Base-by-base conservation (phyloP, 2,888 invertebrate genomes). In the Pyrrhia umbra region DNA sequence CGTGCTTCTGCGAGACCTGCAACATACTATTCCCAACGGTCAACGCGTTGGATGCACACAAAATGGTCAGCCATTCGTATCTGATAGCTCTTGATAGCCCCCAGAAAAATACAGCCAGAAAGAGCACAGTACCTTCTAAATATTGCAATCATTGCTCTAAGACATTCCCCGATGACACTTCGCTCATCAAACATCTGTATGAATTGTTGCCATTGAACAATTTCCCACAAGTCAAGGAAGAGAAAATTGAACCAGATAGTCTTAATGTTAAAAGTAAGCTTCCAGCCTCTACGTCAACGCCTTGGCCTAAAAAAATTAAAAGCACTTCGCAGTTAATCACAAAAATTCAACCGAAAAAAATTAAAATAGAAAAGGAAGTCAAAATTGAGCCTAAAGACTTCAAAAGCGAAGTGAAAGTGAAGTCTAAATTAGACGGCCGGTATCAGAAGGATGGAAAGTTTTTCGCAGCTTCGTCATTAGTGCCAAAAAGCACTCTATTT, bases 31-130 rank as follows among this genome's bases (percentile, higher is more conserved):
- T 91, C 27, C 77, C 89, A 0, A 90, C 90, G 0, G 78, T 80
- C 0, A 91, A 90, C 15, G 84, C 84, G 0, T 67, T 89, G 4
- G 87, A 88, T 42, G 83, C 85, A 0, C 91, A 91, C 27, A 90
- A 88, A 6, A 90, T 87, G 87, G 37, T 64, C 0, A 80, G 76
- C 0, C 91, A 91, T 56, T 91, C 90, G 0, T 86, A 86, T 13
- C 23, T 91, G 8, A 76, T 90, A 0, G 86, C 88, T 0, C 10
- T 79, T 6, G 77, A 75, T 0, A 46, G 6, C 0, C 30, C 73
- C 0, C 67, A 45, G 0, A 61, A 37, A 0, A 80, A 80, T 0
- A 80, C 80, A 0, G 80, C 80, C 0, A 47, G 80, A 6, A 80
- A 80, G 2, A 80, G 80, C 0, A 79, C 79, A 0, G 64, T 49